These are phyloP conservation scores for Myotis vivesi DNA, from an alignment of 2,797 vertebrate species.

Conservation along the genomic window DNA sequence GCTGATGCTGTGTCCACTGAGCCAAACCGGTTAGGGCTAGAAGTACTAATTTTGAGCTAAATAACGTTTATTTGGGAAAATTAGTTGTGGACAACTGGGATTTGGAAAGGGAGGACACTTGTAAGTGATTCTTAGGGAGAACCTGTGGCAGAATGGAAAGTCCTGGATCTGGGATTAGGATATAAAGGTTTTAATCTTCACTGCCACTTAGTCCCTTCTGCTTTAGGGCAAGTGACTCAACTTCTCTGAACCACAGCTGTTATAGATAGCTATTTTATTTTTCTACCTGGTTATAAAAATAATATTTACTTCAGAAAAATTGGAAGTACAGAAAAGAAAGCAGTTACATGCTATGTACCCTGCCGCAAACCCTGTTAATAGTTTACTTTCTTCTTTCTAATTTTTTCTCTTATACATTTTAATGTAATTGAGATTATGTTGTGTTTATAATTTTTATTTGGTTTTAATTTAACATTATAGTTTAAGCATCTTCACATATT, in stretches of 20 bases:
- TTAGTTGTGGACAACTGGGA: not conserved
- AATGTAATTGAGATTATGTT: conserved; percentile 17
- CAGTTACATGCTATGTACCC: not conserved
- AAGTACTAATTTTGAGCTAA: not conserved
- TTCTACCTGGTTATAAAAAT: conserved; percentile 38
- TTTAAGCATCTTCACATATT: conserved; percentile 5
- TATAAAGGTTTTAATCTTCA: not conserved
- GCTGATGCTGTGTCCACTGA: too few species aligned
- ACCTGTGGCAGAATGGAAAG: not conserved
- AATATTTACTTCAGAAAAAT: conserved; percentile 36
- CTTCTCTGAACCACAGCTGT: not conserved
- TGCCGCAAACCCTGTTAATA: not conserved
- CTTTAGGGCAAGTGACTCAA: conserved; percentile 9
- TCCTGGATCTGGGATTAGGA: not conserved
- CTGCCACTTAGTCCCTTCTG: not conserved
- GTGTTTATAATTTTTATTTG: not conserved
- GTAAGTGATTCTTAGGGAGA: not conserved
- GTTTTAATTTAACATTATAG: conserved; percentile 15
- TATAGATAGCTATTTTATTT: not conserved
- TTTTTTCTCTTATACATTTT: conserved; percentile 36
- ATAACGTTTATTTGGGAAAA: not conserved
- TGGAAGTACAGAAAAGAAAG: not conserved
- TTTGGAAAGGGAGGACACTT: not conserved
- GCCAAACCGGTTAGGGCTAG: not conserved
- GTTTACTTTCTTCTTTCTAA: conserved; percentile 28